Evolutionary conservation across 2,797 vertebrate genomes (phyloP).

Genomic region (Pteropus rufus): DNA sequence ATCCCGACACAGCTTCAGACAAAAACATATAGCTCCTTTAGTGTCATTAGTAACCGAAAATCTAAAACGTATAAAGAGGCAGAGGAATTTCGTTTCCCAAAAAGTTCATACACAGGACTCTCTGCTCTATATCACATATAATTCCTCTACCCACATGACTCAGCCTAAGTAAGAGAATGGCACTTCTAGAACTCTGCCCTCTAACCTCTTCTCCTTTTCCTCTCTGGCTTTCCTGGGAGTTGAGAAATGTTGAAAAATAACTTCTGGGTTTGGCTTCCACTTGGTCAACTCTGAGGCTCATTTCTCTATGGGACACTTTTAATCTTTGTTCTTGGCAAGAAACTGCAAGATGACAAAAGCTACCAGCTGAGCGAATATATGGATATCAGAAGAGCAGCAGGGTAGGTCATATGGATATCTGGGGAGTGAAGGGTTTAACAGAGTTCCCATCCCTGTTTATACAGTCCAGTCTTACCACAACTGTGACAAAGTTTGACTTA

Average conservation of each 20-base stretch:
- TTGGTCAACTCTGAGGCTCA: constrained; percentile 33
- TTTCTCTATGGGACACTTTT: constrained; percentile 55
- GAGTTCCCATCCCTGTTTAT: neutral
- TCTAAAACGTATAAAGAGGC: neutral
- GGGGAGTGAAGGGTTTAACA: neutral
- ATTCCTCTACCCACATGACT: neutral
- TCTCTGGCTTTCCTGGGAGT: neutral
- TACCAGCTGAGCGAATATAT: constrained; percentile 17
- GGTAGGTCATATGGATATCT: neutral
- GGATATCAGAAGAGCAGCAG: neutral
- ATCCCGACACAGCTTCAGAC: constrained; percentile 2
- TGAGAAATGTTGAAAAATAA: constrained; percentile 50
- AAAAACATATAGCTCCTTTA: neutral
- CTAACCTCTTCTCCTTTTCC: neutral
- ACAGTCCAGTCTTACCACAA: neutral
- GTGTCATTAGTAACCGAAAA: neutral
- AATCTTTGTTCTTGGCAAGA: constrained; percentile 46
- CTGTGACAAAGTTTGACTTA: neutral
- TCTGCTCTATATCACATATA: neutral
- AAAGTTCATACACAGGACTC: neutral
- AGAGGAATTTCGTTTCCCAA: neutral
- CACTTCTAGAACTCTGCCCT: constrained; percentile 18
- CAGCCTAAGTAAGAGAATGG: neutral
- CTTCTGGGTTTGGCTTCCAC: constrained; percentile 46
- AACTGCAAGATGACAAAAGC: neutral